Evolutionary conservation across 1,140 invertebrate genomes (phyloP).

Genomic region (Platyura marginata): DNA sequence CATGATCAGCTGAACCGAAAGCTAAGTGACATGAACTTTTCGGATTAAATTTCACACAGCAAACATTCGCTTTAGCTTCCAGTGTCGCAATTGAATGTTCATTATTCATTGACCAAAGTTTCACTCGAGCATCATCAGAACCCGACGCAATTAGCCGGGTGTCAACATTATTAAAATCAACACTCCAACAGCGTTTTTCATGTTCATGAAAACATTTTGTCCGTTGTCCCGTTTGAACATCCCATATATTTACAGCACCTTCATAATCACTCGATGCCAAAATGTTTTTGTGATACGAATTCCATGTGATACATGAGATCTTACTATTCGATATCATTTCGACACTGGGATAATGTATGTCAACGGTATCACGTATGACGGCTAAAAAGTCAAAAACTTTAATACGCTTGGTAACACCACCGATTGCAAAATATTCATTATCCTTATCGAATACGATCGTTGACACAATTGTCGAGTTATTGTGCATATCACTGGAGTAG

Average conservation of each 20-base stretch:
- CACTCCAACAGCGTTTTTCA: constrained; percentile 92
- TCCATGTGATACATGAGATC: constrained; percentile 91
- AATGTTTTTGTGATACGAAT: constrained; percentile 76
- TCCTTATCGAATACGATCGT: constrained; percentile 97
- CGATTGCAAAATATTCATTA: constrained; percentile 90
- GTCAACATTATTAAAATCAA: constrained; percentile 89
- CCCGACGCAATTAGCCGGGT: constrained; percentile 82
- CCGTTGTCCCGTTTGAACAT: constrained; percentile 60
- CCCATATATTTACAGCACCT: constrained; percentile 86
- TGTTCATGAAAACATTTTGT: constrained; percentile 72
- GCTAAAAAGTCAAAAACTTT: constrained; percentile 83
- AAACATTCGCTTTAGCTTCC: constrained; percentile 87
- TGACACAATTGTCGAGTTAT: constrained; percentile 84
- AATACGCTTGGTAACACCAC: constrained; percentile 88
- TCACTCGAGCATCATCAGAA: constrained; percentile 87
- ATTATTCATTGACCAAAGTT: constrained; percentile 78
- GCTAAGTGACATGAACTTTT: constrained; percentile 69
- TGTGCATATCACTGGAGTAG: constrained; percentile 71
- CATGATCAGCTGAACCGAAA: constrained; percentile 91
- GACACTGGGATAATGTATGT: constrained; percentile 81
- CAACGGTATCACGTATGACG: constrained; percentile 65
- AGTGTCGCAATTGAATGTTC: constrained; percentile 75
- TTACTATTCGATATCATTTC: constrained; percentile 92
- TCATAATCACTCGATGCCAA: constrained; percentile 92
- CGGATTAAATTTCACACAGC: constrained; percentile 94